phyloP scores from a whole-genome alignment of 2,113 vertebrate genomes.

The Accipiter virgatus region DNA sequence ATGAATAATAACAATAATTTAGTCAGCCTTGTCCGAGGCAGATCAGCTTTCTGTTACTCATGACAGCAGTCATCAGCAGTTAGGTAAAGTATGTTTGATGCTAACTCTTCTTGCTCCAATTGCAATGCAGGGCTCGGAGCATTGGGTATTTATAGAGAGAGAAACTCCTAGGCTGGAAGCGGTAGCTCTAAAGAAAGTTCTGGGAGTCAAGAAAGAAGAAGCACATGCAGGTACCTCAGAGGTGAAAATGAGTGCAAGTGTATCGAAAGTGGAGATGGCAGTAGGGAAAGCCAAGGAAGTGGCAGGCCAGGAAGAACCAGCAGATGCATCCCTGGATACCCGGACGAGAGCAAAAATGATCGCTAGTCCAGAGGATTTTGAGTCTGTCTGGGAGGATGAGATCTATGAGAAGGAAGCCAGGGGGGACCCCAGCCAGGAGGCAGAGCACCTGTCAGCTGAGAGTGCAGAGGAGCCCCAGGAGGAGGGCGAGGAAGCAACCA shows the following conservation, averaged over 20 bases:
- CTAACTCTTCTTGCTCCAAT: constrained; percentile 96
- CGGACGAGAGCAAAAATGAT: constrained; percentile 67
- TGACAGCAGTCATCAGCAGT: background rate
- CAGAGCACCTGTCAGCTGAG: background rate
- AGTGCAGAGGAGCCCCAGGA: background rate
- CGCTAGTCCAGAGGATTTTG: constrained; percentile 75
- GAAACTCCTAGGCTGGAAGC: constrained; percentile 85
- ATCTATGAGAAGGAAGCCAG: constrained; percentile 18
- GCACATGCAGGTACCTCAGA: constrained; percentile 33
- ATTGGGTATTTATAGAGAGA: constrained; percentile 99
- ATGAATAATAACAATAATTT: background rate
- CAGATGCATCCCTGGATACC: constrained; percentile 15
- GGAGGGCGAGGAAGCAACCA: background rate
- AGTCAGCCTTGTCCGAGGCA: background rate
- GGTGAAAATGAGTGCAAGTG: constrained; percentile 34
- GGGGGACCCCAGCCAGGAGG: background rate
- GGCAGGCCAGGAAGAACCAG: constrained; percentile 64
- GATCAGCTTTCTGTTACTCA: background rate
- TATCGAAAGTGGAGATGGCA: constrained; percentile 49
- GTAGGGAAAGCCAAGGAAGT: constrained; percentile 67
- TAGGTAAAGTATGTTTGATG: constrained; percentile 60
- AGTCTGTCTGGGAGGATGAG: constrained; percentile 70
- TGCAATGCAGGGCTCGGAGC: constrained; percentile 97
- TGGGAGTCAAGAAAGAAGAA: constrained; percentile 71
- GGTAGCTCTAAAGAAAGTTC: constrained; percentile 69